Base-by-base conservation (phyloP, 2,113 vertebrate genomes). In the Semnornis frantzii region DNA sequence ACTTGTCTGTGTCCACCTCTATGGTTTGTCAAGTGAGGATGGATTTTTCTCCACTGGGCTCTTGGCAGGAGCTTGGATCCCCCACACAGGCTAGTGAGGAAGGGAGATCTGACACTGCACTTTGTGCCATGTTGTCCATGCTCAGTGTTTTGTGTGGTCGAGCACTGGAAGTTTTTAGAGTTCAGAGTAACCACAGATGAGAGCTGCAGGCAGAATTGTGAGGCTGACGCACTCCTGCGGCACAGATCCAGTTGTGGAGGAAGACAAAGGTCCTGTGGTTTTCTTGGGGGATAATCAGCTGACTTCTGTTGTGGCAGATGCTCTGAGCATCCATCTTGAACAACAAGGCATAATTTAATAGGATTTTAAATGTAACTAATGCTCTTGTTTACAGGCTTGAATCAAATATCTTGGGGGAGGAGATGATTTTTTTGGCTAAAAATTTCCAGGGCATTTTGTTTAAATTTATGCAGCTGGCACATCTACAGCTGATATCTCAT, bases 181-280 rank as follows among this genome's bases (percentile, higher is more conserved):
- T 62, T 64, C 10, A 0, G 44, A 44, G 64, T 13, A 27, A 44
- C 55, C 60, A 9, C 68, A 66, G 69, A 91, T 37, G 71, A 77
- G 78, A 89, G 76, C 6, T 87, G 79, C 82, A 65, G 80, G 93
- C 92, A 63, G 87, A 64, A 39, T 1, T 28, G 65, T 12, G 77
- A 79, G 80, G 88, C 93, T 96, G 96, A 96, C 80, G 65, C 77
- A 52, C 77, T 94, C 25, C 70, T 62, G 70, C 10, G 80, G 90
- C 96, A 90, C 83, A n/a, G 77, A 93, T 96, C 95, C 95, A 91
- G 85, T 90, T 77, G 85, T 1, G 60, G 65, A 33, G 79, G 57
- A 75, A 84, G 88, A 96, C 96, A 96, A 96, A 95, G 93, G 89
- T 96, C 86, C 92, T 82, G 80, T 96, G 90, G 90, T 96, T 90